These are phyloP conservation scores for Ellobius talpinus DNA, from an alignment of 2,113 vertebrate genomes.

Conservation along the genomic window DNA sequence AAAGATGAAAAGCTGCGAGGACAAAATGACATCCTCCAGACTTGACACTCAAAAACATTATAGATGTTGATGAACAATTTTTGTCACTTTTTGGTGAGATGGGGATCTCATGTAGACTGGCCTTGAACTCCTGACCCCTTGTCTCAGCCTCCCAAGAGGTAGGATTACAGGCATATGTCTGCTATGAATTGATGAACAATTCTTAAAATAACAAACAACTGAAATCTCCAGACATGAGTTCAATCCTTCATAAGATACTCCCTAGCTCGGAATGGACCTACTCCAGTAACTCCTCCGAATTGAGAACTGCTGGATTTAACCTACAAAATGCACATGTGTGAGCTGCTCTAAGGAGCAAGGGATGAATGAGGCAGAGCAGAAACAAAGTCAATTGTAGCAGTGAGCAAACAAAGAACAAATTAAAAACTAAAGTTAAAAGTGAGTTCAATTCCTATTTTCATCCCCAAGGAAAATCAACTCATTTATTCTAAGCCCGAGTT, in stretches of 20 bases:
- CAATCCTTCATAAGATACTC: not conserved
- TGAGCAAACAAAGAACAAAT: not conserved
- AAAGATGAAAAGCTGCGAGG: not conserved
- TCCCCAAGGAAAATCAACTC: not conserved
- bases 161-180: not conserved
- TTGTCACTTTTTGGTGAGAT: not conserved
- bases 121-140: not conserved
- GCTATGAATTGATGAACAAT: not conserved
- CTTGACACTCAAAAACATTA: not conserved
- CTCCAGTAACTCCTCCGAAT: not conserved
- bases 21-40: not conserved
- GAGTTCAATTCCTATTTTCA: not conserved
- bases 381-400: not conserved
- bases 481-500: not conserved
- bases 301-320: not conserved
- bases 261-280: not conserved
- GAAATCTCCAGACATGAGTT: not conserved
- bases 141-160: not conserved
- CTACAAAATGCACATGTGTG: not conserved
- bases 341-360: rapidly evolving
- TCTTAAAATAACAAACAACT: not conserved
- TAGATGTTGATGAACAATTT: not conserved
- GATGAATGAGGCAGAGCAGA: not conserved
- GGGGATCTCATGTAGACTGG: not conserved
- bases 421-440: not conserved